A percentile compares a stretch with the other conserved stretches of the same genome.
phyloP scores from a whole-genome alignment of 2,113 vertebrate species.

The Mixornis gularis region DNA sequence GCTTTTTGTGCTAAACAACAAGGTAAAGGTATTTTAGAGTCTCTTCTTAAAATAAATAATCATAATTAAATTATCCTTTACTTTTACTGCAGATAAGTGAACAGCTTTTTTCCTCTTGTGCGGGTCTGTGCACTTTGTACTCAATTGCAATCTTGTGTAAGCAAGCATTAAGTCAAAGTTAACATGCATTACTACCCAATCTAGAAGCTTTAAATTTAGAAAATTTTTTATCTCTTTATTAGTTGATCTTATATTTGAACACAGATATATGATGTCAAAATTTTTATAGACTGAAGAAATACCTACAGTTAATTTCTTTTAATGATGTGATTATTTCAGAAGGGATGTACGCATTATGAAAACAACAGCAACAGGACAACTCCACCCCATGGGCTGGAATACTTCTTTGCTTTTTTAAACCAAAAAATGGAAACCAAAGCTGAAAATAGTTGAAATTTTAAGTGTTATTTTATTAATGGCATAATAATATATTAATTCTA shows the following conservation, averaged over 20 bases:
- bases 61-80: neutral
- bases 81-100: neutral
- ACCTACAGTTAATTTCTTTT: neutral
- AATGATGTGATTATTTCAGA: neutral
- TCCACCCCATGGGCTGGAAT: neutral
- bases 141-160: neutral
- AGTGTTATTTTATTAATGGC: neutral
- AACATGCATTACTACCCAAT: neutral
- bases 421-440: neutral
- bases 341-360: neutral
- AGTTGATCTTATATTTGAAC: neutral
- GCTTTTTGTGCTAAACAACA: neutral
- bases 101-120: neutral
- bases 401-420: neutral
- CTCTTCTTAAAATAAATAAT: neutral
- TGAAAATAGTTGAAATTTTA: neutral
- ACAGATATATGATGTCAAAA: neutral
- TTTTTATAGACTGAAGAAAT: neutral
- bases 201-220: neutral
- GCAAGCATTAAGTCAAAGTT: neutral
- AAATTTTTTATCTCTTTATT: neutral
- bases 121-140: neutral
- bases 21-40: neutral
- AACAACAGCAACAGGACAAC: neutral
- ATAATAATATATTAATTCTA: neutral